These are phyloP conservation scores for Grantiella picta DNA, from an alignment of 2,113 vertebrate genomes.

Conservation along the genomic window DNA sequence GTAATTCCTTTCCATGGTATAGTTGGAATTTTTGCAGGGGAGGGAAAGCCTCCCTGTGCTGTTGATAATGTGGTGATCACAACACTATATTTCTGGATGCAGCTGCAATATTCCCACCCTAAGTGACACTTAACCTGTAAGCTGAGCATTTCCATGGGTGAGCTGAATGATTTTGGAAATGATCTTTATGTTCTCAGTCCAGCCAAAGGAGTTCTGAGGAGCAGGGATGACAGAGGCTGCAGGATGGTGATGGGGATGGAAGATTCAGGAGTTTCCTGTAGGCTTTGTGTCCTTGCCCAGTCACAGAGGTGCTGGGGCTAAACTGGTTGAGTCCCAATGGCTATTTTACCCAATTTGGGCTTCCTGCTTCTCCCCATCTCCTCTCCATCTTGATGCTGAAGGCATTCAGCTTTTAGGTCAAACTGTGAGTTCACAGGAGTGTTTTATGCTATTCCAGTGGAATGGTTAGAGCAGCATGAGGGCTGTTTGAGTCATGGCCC, in stretches of 20 bases:
- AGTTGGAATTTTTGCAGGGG: neutral
- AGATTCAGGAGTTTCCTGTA: neutral
- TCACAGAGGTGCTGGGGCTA: neutral
- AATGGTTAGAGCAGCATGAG: neutral
- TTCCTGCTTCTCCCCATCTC: neutral
- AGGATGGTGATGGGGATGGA: neutral
- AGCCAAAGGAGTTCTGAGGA: neutral
- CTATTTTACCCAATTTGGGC: neutral
- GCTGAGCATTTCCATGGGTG: neutral
- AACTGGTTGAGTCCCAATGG: neutral
- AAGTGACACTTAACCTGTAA: neutral
- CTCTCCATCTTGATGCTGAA: neutral
- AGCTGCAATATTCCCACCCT: neutral
- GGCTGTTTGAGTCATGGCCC: conserved; percentile 11
- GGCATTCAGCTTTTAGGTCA: neutral
- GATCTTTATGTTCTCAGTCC: neutral
- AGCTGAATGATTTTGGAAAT: neutral
- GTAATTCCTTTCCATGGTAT: neutral
- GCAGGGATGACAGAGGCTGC: neutral
- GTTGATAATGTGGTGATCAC: neutral
- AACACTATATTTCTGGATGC: neutral
- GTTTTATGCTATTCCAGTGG: neutral
- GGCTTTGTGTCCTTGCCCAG: neutral
- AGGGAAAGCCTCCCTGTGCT: neutral
- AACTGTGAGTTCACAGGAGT: neutral